Base-by-base conservation (phyloP, 2,113 vertebrate genomes). In the Triplophysa rosa region DNA sequence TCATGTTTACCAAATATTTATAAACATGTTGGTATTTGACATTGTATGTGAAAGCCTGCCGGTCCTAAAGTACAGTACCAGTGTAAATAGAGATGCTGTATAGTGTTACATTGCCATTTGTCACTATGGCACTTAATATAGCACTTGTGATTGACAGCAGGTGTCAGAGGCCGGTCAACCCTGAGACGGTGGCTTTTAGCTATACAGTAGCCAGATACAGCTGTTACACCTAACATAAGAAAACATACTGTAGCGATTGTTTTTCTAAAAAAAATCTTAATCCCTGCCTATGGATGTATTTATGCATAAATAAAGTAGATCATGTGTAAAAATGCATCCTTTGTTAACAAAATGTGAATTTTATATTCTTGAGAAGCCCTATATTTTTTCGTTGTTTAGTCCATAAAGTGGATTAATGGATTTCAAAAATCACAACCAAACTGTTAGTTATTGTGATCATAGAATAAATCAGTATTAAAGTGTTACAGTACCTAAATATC, bases 11-110 rank as follows among this genome's bases (percentile, higher is more conserved):
- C 8, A 24, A 21, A 5, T 74, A 49, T 63, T 63, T 65, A 42
- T 65, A 77, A 65, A 54, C 65, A 77, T 77, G 33, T 17, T 47
- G 52, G 8, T 45, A 58, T 63, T 37, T 37, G 33, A 37, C 33
- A 37, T 24, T 76, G 42, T 54, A 14, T 29, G 56, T 58, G 47
- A 52, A 37, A 65, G 47, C 11, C 24, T 16, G 26, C n/a, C 33
- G 45, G 19, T 61, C 26, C 5, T 17, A 76, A 64, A 54, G 24
- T 23, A 65, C 17, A 54, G 24, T 23, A 65, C 17, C 10, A 42
- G 58, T 47, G 14, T 40, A 74, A 63, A 63, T 42, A 74, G 8
- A 45, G 4, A 47, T 62, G 21, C 71, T 47, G 37, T 63, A 26
- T 63, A 3, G 23, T 62, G 16, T 13, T 47, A 24, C 29, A 29